Evolutionary conservation across 2,113 vertebrate species (phyloP), one percentile per base, ranked within the genome.

Genomic region (Himantopus leucocephalus): DNA sequence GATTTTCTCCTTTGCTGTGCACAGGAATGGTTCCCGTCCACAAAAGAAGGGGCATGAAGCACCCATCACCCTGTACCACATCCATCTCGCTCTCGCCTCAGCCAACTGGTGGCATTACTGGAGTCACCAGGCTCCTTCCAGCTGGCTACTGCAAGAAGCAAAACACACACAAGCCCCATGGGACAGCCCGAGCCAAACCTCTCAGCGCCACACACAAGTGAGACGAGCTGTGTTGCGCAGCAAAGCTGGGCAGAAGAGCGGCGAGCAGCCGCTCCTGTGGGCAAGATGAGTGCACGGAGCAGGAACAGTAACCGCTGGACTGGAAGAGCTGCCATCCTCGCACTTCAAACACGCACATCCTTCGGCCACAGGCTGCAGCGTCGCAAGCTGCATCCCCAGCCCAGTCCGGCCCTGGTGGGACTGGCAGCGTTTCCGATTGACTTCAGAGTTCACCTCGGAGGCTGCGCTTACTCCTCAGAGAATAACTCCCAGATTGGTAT

Each of bases 361-460:
- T 75, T 74, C 14, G 13, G 66, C 86, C 86, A 63, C 15, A 15
- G 37, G 37, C 76, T 83, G 60, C 37, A 22, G n/a, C 68, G 32
- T 26, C 0, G 0, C 24, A 12, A 77, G 39, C 74, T 0, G 0
- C 34, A 26, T 72, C 58, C 72, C 52, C 56, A 47, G 63, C 20
- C 8, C 68, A 32, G 58, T 20, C 52, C 9, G 2, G 62, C 29
- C 24, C 62, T 58, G n/a, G 3, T 30, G 68, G 37, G 20, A 58
- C 6, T 5, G 41, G 62, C 63, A 62, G 16, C 4, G 1, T 43
- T 82, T 83, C 82, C 63, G n/a, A 9, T 4, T 41, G 72, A 67
- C 75, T 88, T 43, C 85, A 52, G 47, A 71, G 50, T 55, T 90
- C 63, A 71, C 86, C 45, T 66, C 21, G 7, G 82, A 83, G 75